phyloP scores from a whole-genome alignment of 2,888 invertebrate genomes.

The Sussaba pulchella region DNA sequence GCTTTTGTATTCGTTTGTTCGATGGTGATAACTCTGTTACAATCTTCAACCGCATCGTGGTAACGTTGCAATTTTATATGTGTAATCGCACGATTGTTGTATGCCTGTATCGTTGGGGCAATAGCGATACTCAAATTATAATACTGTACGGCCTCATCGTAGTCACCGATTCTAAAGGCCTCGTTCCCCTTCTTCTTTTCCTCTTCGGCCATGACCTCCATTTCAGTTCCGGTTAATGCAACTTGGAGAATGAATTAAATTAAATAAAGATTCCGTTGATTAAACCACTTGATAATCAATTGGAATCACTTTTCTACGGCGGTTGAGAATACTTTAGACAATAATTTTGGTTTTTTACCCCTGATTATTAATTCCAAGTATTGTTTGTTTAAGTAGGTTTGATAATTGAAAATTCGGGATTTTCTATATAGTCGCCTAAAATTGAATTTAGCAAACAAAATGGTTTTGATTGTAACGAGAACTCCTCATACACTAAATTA shows the following conservation, averaged over 20 bases:
- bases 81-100: constrained; percentile 90
- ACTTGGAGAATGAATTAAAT: constrained; percentile 39
- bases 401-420: no score
- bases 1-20: constrained; percentile 88
- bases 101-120: constrained; percentile 85
- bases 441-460: no score
- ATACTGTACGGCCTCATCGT: constrained; percentile 87
- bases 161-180: constrained; percentile 88
- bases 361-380: no score
- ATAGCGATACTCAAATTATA: constrained; percentile 88
- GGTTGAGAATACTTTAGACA: neutral
- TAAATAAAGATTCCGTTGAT: neutral
- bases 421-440: no score
- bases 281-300: neutral
- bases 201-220: constrained; percentile 77
- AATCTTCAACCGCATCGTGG: constrained; percentile 87
- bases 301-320: neutral
- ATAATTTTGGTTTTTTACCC: no score
- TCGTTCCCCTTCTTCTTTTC: constrained; percentile 91
- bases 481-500: no score
- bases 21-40: constrained; percentile 86
- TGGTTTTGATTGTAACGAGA: no score
- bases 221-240: constrained; percentile 76
- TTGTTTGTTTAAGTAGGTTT: no score
- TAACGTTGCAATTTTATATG: constrained; percentile 87